Percentiles rank a stretch among this genome's conserved stretches.
Evolutionary conservation across 2,888 invertebrate genomes (phyloP).

Genomic region (Anaspis maculata): DNA sequence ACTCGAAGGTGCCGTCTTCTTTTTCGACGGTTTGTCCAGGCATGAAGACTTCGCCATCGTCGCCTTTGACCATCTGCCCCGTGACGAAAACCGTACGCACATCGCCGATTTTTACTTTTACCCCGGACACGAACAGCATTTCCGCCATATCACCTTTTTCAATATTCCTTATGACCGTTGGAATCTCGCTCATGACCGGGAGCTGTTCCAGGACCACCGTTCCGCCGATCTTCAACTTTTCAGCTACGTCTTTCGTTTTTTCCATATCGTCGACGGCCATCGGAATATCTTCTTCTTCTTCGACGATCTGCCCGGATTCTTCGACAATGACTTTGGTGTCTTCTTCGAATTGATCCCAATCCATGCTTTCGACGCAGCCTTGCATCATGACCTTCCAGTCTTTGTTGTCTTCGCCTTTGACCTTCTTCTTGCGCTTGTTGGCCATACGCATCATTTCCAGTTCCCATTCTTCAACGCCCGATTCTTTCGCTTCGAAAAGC

Average conservation of each 20-base stretch:
- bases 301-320: conserved; percentile 52
- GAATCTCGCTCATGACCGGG: conserved; percentile 54
- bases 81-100: conserved; percentile 67
- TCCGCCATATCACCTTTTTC: conserved; percentile 51
- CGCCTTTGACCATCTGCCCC: conserved; percentile 65
- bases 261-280: conserved; percentile 50
- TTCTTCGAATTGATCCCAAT: conserved; percentile 53
- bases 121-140: conserved; percentile 54
- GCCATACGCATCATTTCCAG: conserved; percentile 38
- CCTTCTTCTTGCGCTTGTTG: conserved; percentile 35
- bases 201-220: conserved; percentile 48
- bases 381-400: conserved; percentile 45
- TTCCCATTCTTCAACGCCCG: conserved; percentile 38
- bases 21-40: conserved; percentile 68
- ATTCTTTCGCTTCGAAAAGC: conserved; percentile 47
- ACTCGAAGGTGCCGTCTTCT: conserved; percentile 61
- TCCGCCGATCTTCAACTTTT: conserved; percentile 49
- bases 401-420: conserved; percentile 31
- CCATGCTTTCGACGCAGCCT: conserved; percentile 55
- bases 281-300: conserved; percentile 35
- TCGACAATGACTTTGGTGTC: conserved; percentile 65
- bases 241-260: conserved; percentile 51
- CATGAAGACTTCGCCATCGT: conserved; percentile 38
- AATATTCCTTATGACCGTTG: conserved; percentile 53
- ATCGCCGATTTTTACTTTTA: conserved; percentile 44